Percentiles rank a stretch among this genome's conserved stretches.
These are phyloP conservation scores for Agrotis clavis DNA, from an alignment of 2,888 invertebrate genomes.

Conservation along the genomic window DNA sequence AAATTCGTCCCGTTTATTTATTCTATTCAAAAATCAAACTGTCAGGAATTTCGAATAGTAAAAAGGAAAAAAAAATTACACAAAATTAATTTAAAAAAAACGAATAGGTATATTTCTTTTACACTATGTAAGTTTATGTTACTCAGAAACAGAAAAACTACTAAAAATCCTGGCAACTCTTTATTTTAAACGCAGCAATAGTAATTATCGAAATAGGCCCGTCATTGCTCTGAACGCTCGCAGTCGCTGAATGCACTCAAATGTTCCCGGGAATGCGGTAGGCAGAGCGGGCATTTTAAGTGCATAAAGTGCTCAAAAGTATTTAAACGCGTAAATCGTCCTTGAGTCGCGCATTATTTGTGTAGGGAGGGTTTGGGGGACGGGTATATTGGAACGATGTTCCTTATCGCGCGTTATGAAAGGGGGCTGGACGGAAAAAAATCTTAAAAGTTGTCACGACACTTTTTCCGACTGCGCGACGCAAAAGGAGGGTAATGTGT, in stretches of 20 bases:
- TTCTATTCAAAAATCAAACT: too few relatives aligned
- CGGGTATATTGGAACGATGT: too few relatives aligned
- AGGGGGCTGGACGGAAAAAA: too few relatives aligned
- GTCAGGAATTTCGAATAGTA: too few relatives aligned
- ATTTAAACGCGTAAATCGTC: slow-evolving; percentile 61
- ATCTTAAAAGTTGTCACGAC: too few relatives aligned
- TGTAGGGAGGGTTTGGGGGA: slow-evolving; percentile 28
- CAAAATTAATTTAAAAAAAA: not conserved
- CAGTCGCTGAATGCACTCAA: slow-evolving; percentile 46
- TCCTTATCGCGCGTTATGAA: too few relatives aligned
- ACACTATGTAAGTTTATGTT: too few relatives aligned
- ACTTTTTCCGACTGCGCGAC: too few relatives aligned
- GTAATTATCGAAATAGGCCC: slow-evolving; percentile 64
- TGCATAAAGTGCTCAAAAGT: slow-evolving; percentile 54
- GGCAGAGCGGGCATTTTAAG: slow-evolving; percentile 26
- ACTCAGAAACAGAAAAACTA: slow-evolving; percentile 2
- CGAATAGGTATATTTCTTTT: too few relatives aligned
- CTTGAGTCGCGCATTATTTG: slow-evolving; percentile 51
- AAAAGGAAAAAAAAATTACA: not conserved
- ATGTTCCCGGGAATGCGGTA: slow-evolving; percentile 26
- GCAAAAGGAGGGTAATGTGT: too few relatives aligned
- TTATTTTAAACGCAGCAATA: slow-evolving; percentile 56
- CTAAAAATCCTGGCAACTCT: slow-evolving; percentile 31
- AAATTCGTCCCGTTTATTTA: too few relatives aligned
- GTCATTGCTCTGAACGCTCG: slow-evolving; percentile 52